Base-by-base conservation (phyloP, 2,113 vertebrate genomes). In the Murina feae region DNA sequence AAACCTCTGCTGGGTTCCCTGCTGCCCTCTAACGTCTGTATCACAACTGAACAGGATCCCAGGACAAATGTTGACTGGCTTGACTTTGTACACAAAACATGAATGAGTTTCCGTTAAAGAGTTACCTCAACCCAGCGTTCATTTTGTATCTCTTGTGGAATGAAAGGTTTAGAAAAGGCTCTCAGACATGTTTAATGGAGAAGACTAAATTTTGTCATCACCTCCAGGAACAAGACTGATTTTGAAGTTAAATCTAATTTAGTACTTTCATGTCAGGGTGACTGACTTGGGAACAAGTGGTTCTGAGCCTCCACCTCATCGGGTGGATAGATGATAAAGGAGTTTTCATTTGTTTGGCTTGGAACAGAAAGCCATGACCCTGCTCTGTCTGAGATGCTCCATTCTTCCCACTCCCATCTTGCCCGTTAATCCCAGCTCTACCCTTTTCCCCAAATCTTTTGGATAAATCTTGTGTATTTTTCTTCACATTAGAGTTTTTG, bases 111-210 rank as follows among this genome's bases (percentile, higher is more conserved):
- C n/a, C 42, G 47, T 74, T 60, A 28, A 69, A 49, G 49, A 58
- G 47, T 68, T 28, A 39, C 44, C 58, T 55, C 18, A 79, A 35
- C 28, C 42, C 71, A 44, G 49, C 16, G 39, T 49, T 84, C 16
- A 21, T 74, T 49, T 84, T 84, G 55, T 47, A 32, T 28, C 47
- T 14, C 60, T 78, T 85, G 47, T 44, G 35, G 51, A 32, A 68
- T 86, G n/a, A 69, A 74, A 51, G 23, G 23, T 30, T 81, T 85
- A 76, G 68, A 30, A 86, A 75, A 76, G 58, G 60, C 72, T 49
- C 39, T 75, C 13, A 21, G 39, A 28, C 55, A 11, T 14, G 7
- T 14, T 9, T 30, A 49, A 14, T 6, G 3, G 55, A 68, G 49
- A 85, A 75, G 42, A 60, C 39, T 44, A 20, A 60, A 25, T 35